Evolutionary conservation across 2,113 vertebrate genomes (phyloP).

Genomic region (Lepus europaeus): DNA sequence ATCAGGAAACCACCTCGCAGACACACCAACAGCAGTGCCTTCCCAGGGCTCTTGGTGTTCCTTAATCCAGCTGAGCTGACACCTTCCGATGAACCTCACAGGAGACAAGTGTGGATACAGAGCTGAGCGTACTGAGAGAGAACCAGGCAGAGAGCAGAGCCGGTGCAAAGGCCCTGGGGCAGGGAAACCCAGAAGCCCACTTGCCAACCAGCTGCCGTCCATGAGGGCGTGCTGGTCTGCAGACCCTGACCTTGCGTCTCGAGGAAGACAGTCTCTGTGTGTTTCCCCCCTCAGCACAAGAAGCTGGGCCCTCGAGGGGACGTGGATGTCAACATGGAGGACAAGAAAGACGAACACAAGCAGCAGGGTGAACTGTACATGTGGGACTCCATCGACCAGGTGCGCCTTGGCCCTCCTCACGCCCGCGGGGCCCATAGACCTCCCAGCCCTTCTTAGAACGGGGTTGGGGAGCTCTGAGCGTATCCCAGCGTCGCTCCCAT

Average conservation of each 20-base stretch:
- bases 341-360: constrained; percentile 91
- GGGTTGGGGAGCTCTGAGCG: accelerated
- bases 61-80: no score
- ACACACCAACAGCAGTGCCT: no score
- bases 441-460: neutral
- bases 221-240: no score
- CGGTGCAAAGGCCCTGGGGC: neutral
- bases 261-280: neutral
- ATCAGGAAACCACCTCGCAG: no score
- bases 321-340: constrained; percentile 89
- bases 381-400: constrained; percentile 98
- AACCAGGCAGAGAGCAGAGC: neutral
- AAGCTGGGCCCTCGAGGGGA: constrained; percentile 92
- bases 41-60: no score
- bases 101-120: neutral
- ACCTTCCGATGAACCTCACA: no score
- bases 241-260: neutral
- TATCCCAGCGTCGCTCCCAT: accelerated
- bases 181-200: accelerated
- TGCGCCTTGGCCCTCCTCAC: constrained; percentile 75
- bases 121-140: neutral
- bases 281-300: constrained; percentile 92
- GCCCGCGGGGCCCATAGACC: neutral
- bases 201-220: neutral
- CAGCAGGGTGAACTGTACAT: constrained; percentile 95